Evolutionary conservation across 2,888 invertebrate genomes (phyloP), one percentile per base, ranked within the genome.

Genomic region (Odiellus spinosus): DNA sequence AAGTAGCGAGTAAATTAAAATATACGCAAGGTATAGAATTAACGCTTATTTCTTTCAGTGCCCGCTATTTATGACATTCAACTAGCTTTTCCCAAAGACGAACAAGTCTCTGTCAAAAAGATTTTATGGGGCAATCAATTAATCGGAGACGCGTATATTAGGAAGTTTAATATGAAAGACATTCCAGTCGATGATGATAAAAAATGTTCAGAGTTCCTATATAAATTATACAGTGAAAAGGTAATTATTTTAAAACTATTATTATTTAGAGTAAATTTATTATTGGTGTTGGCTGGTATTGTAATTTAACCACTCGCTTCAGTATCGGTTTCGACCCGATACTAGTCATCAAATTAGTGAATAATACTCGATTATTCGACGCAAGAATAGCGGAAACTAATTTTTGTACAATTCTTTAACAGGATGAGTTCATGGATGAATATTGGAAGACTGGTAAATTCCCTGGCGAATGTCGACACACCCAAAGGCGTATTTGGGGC

Each of bases 181-280:
- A 74, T 93, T 26, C 91, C 91, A 0, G 74, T 76, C 40, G 77
- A 75, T 45, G 57, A 60, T 26, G 82, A 84, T 55, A 77, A 76
- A 53, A 76, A 71, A 43, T 82, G 82, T 46, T 75, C 82, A 4
- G 73, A 76, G 49, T 93, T 87, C 81, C 67, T 95, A 50, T 80
- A 85, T 57, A 73, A 83, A 45, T 69, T 83, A 33, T 95, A 83
- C 64, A 75, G 80, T 55, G 72, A 76, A 58, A 90, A 88, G 73
- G 87, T 85, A 36, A n/a, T n/a, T n/a, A n/a, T n/a, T n/a, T n/a
- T 21, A 6, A 18, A 39, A 26, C 34, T 34, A 3, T 47, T 44
- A 14, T 18, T 44, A 14, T 47, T 44, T 47, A 44, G 41, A 12
- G 18, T 5, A n/a, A n/a, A n/a, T n/a, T n/a, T n/a, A n/a, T n/a